Base-by-base conservation (phyloP, 1,140 invertebrate genomes). In the Drosophila arizonae region DNA sequence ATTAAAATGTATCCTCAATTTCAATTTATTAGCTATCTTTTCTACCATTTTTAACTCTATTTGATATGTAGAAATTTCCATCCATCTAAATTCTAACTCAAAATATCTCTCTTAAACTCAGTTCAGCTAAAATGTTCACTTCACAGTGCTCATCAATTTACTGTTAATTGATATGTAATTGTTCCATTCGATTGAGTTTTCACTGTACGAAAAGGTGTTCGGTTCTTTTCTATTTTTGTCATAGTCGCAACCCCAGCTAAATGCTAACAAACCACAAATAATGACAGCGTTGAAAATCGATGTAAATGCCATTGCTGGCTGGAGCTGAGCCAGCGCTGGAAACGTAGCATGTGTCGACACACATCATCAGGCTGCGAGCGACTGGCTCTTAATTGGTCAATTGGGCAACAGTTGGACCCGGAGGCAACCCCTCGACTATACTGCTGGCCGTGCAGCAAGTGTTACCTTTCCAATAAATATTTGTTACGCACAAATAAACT, bases 381-480 rank as follows among this genome's bases (percentile, higher is more conserved):
- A 11, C 3, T 13, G 48, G 63, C 64, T 70, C 78, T 87, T 87
- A 82, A 87, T 88, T 86, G 82, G 82, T 82, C 82, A 88, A 82
- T 82, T 88, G 79, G 82, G 63, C 68, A 81, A 74, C 67, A 78
- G 75, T 78, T 82, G 56, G 62, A 52, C 60, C 56, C 55, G 8
- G 11, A 9, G 33, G 5, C 21, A 43, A 10, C 39, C 72, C 15
- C 30, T 50, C 33, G 6, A 4, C 43, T 17, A 9, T 21, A 60
- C 39, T 21, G 4, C 36, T 41, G 21, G 36, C 13, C 11, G 8
- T 39, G 72, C 17, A 45, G 63, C 84, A 88, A 88, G 77, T 88
- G 84, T 89, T 89, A 77, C 77, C 77, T 77, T 88, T 88, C 85
- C 84, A 88, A 88, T 88, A 84, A 88, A 89, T 88, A 88, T 88